Conservation (phyloP, 2,888 invertebrate genomes). For the Oeneis ivallda region DNA sequence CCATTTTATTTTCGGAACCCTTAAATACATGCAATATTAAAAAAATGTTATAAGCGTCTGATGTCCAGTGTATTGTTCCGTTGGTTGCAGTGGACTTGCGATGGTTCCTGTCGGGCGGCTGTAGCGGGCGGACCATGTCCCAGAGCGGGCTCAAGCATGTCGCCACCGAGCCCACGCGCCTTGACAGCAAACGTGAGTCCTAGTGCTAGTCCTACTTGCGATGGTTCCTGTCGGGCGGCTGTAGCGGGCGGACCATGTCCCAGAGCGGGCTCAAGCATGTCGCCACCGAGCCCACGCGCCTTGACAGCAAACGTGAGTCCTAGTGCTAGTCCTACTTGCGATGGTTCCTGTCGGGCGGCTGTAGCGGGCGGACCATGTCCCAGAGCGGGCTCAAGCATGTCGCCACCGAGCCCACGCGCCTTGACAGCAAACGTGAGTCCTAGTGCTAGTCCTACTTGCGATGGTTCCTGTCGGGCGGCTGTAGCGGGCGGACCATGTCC, state of each 20-base stretch:
- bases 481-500: conserved; percentile 62
- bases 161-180: conserved; percentile 73
- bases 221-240: conserved; percentile 59
- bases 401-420: conserved; percentile 73
- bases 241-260: conserved; percentile 62
- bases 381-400: conserved; percentile 73
- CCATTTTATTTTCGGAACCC: too few species aligned
- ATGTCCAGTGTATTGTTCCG: not conserved
- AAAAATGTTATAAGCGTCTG: too few species aligned
- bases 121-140: conserved; percentile 62
- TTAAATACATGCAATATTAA: too few species aligned
- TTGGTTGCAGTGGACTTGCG: conserved; percentile 49
- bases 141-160: conserved; percentile 73
- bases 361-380: conserved; percentile 62
- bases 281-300: conserved; percentile 73
- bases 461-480: conserved; percentile 59
- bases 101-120: conserved; percentile 59
- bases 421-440: conserved; percentile 74
- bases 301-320: conserved; percentile 74
- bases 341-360: conserved; percentile 59
- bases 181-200: conserved; percentile 74
- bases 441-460: too few species aligned
- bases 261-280: conserved; percentile 73
- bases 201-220: too few species aligned
- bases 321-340: too few species aligned